Percentiles rank a stretch among this genome's conserved stretches.
Evolutionary conservation across 2,888 invertebrate genomes (phyloP).

Genomic region (Endomychus coccineus): DNA sequence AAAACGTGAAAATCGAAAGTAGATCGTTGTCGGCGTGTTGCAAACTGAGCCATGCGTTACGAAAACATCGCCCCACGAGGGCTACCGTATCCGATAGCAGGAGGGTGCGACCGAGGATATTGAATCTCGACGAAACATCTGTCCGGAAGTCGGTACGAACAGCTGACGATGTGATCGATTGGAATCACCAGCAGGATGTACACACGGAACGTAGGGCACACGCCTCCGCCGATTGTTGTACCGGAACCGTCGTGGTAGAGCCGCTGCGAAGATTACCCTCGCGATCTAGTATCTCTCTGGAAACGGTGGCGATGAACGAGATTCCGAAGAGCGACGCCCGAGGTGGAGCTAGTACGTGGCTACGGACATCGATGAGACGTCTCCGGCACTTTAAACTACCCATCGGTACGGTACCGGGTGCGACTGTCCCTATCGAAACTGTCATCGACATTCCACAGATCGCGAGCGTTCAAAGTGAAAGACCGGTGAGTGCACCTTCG

Average conservation of each 20-base stretch:
- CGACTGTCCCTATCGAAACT: too few relatives aligned
- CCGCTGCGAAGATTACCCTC: slow-evolving; percentile 19
- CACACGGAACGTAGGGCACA: slow-evolving; percentile 31
- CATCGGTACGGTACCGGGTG: slow-evolving; percentile 36
- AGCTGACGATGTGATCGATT: not conserved
- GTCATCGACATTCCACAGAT: too few relatives aligned
- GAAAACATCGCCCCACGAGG: slow-evolving; percentile 20
- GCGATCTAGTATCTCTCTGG: slow-evolving; percentile 24
- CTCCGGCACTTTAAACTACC: slow-evolving; percentile 47
- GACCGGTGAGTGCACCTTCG: slow-evolving; percentile 41
- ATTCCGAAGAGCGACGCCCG: slow-evolving; percentile 24
- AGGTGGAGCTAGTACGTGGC: slow-evolving; percentile 38
- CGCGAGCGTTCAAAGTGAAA: slow-evolving; percentile 15
- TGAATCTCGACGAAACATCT: not conserved
- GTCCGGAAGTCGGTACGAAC: not conserved
- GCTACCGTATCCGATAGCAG: slow-evolving; percentile 24
- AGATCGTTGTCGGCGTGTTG: slow-evolving; percentile 19
- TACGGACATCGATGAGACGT: slow-evolving; percentile 51
- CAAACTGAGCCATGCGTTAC: slow-evolving; percentile 21
- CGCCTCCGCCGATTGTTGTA: slow-evolving; percentile 33
- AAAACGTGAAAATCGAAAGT: slow-evolving; percentile 14
- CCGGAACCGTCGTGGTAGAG: slow-evolving; percentile 36
- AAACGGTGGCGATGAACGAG: slow-evolving; percentile 17
- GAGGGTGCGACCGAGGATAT: not conserved
- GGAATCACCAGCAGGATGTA: slow-evolving; percentile 13